Evolutionary conservation across 2,888 invertebrate species (phyloP).

Genomic region (Actias luna): DNA sequence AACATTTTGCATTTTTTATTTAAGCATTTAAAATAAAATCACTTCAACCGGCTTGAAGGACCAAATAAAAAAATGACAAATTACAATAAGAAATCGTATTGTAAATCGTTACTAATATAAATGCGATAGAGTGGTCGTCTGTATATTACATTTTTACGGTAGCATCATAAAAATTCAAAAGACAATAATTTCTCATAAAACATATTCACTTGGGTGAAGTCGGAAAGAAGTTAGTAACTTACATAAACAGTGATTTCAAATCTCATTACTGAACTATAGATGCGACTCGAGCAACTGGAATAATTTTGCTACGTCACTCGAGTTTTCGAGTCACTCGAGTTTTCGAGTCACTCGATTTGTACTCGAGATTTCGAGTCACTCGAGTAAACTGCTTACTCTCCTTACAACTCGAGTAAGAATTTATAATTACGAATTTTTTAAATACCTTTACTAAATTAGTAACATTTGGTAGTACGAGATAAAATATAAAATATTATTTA

Average conservation of each 20-base stretch:
- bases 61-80: background rate
- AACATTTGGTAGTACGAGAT: too few species aligned
- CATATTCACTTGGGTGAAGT: background rate
- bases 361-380: too few species aligned
- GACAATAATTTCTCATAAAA: background rate
- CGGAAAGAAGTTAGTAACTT: background rate
- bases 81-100: background rate
- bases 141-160: background rate
- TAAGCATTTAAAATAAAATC: background rate
- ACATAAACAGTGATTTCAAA: background rate
- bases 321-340: too few species aligned
- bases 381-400: too few species aligned
- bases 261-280: too few species aligned
- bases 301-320: too few species aligned
- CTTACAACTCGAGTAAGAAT: too few species aligned
- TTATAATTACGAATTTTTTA: too few species aligned
- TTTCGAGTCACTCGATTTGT: too few species aligned
- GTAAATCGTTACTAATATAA: background rate
- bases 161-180: background rate
- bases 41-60: background rate
- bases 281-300: too few species aligned
- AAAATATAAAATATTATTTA: too few species aligned
- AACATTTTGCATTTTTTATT: background rate
- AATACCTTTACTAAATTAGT: too few species aligned
- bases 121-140: background rate